These are phyloP conservation scores for Pachydiplax longipennis DNA, from an alignment of 2,888 invertebrate genomes.

Conservation along the genomic window DNA sequence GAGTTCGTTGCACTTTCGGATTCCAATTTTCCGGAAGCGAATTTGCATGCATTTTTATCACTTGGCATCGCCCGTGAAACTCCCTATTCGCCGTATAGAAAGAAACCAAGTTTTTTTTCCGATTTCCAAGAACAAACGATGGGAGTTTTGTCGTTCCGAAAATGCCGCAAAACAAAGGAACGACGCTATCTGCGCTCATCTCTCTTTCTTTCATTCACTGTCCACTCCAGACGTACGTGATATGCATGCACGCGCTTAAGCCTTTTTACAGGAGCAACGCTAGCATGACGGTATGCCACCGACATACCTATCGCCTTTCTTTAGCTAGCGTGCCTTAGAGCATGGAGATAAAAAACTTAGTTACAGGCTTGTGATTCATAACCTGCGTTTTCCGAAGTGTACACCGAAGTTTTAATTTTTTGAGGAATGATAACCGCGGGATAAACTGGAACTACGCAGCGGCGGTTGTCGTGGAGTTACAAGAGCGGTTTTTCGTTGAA, in stretches of 20 bases:
- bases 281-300: background rate
- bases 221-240: background rate
- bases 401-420: background rate
- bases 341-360: background rate
- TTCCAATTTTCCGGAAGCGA: background rate
- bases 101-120: background rate
- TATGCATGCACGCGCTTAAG: background rate
- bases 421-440: too few species aligned
- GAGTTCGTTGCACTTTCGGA: background rate
- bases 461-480: too few species aligned
- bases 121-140: background rate
- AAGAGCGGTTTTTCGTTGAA: too few species aligned
- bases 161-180: background rate
- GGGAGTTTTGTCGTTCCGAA: background rate
- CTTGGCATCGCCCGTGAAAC: background rate
- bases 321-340: background rate
- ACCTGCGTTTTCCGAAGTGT: background rate
- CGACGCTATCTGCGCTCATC: background rate
- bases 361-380: background rate
- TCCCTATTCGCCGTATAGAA: background rate
- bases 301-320: background rate
- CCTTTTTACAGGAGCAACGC: background rate
- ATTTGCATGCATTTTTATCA: background rate
- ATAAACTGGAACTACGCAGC: too few species aligned
- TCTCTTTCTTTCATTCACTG: background rate